Conservation (phyloP, 2,888 invertebrate genomes). For the Anorthoa munda region DNA sequence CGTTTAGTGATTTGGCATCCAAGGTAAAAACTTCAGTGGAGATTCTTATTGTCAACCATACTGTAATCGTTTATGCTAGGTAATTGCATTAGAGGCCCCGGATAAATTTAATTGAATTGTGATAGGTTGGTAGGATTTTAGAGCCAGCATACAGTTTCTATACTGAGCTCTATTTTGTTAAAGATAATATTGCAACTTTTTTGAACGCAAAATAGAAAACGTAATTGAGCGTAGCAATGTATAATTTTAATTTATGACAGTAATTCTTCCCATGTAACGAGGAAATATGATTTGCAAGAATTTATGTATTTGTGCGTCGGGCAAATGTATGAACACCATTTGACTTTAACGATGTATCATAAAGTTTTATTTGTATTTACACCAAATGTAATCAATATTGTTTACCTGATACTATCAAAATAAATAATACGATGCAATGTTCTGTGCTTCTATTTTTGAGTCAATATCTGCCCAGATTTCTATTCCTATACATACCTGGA, state of each 20-base stretch:
- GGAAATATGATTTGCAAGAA: constrained; percentile 66
- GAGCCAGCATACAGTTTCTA: background rate
- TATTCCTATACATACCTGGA: background rate
- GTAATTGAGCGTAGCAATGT: constrained; percentile 35
- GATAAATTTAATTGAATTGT: background rate
- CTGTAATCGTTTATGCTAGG: background rate
- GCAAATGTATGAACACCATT: constrained; percentile 65
- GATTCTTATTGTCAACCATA: background rate
- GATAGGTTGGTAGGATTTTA: background rate
- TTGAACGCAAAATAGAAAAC: constrained; percentile 29
- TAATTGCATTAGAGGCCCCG: background rate
- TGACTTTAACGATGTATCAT: constrained; percentile 72
- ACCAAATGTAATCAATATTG: constrained; percentile 62
- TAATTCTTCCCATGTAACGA: constrained; percentile 57
- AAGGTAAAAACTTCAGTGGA: background rate
- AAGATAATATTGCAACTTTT: constrained; percentile 14
- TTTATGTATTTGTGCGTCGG: constrained; percentile 62
- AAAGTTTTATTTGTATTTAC: constrained; percentile 70
- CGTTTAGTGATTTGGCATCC: background rate
- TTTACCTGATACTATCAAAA: constrained; percentile 41
- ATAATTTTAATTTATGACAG: constrained; percentile 60
- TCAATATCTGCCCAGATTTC: constrained; percentile 2
- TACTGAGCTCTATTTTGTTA: constrained; percentile 13
- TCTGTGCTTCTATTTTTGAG: constrained; percentile 12
- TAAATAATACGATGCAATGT: constrained; percentile 5